Base-by-base conservation (phyloP, 2,888 invertebrate species). In the Synergus japonicus region DNA sequence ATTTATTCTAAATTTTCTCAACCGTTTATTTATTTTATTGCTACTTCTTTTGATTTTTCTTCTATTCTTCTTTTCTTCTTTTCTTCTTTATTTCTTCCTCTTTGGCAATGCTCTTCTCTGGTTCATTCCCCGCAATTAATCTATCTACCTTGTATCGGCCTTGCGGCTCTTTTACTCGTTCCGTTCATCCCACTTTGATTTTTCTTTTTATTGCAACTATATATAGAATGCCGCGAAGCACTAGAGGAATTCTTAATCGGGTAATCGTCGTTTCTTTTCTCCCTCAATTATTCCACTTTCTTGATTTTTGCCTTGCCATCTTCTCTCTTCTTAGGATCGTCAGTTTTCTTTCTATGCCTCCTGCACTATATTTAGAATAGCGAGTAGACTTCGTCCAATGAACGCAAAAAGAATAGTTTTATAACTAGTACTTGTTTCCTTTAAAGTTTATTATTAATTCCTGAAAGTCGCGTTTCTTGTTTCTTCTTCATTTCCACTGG, bases 211-310 rank as follows among this genome's bases (percentile, higher is more conserved):
- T 22, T 37, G 37, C 13, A 37, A 54, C 73, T 73, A 73, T 49
- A 73, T 73, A 73, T 73, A 73, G 73, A 73, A 73, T 73, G 37
- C 73, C 73, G 73, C 54, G 37, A 73, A 73, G 73, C 73, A 73
- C 73, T 73, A 73, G 54, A 73, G 73, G 73, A 73, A 73, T 73
- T 73, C 73, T 73, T 73, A 73, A 73, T 73, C 73, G 37, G 73
- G 54, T 73, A 73, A 73, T 73, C 73, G 73, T 73, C 73, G 54
- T 73, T 73, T 73, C 73, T 73, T 73, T 73, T 73, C 73, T 73
- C 54, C 73, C 37, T 73, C 73, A 73, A 73, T 49, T 73, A 73
- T 73, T 73, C 73, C 73, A 73, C 54, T 73, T 73, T 73, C 73
- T 73, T 54, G 54, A 73, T 73, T 73, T 73, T 73, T 73, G 49